Evolutionary conservation across 1,140 invertebrate genomes (phyloP), one percentile per base, ranked within the genome.

Genomic region (Listronotus oregonensis): DNA sequence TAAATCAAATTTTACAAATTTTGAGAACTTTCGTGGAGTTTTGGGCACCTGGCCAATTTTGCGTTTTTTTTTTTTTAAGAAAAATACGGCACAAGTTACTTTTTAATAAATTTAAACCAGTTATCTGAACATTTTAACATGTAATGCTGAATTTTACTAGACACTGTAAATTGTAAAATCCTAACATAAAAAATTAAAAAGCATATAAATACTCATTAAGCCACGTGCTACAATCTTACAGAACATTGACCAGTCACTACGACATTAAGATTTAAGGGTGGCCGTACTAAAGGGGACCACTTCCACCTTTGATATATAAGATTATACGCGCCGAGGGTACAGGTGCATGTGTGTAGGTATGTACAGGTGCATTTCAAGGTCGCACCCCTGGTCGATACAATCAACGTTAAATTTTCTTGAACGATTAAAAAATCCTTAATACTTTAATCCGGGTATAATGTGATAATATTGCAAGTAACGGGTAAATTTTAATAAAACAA

Each of bases 341-440:
- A 71, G 70, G 70, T 71, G 70, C 65, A 71, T 66, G 51, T 70
- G 61, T 62, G 6, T 44, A 43, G 64, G 60, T 58, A 56, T 49
- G 67, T 71, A 71, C 70, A 71, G 70, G 70, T 71, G 70, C 70
- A 67, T 71, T 55, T 69, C 70, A 71, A 71, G 70, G 70, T 64
- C 65, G 49, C 70, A 69, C 70, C 67, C 70, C 66, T 49, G 18
- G 50, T 47, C 31, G 27, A 54, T 46, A 43, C 11, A 60, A 60
- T 50, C 31, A 50, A 49, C 37, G 15, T 37, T 21, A 31, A 52
- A 52, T 52, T 52, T 52, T 18, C 32, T 58, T 47, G 6, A 37
- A 14, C 18, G 56, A 58, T 58, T 58, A 58, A 39, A 46, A 37
- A 51, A 31, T 32, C 49, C 11, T 51, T n/a, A 51, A 51, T 51